Percentiles rank a stretch among this genome's conserved stretches.
phyloP scores from a whole-genome alignment of 2,113 vertebrate genomes.

The Amblyornis subalaris region DNA sequence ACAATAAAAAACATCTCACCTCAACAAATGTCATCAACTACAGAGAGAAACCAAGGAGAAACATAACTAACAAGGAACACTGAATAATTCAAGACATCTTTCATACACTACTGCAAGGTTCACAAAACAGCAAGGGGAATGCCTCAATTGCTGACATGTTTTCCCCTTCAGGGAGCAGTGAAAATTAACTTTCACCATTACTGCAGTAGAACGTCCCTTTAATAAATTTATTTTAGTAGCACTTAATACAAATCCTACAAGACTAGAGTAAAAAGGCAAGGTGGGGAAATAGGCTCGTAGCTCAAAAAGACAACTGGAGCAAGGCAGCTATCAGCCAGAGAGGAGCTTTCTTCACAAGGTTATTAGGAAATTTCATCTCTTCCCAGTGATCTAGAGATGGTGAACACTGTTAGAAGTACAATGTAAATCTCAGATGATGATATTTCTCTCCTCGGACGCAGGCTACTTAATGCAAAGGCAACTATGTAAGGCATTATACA shows the following conservation, averaged over 20 bases:
- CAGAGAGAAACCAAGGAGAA: conserved; percentile 27
- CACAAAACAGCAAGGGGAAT: neutral
- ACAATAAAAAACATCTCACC: neutral
- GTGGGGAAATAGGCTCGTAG: neutral
- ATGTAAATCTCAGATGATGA: rapidly evolving
- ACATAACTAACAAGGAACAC: neutral
- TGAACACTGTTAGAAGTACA: neutral
- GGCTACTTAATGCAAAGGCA: neutral
- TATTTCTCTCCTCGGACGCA: rapidly evolving
- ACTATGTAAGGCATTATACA: neutral
- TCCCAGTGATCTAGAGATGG: neutral
- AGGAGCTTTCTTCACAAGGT: neutral
- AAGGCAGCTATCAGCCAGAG: neutral
- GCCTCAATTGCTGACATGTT: neutral
- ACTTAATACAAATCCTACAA: neutral
- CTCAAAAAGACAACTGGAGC: neutral
- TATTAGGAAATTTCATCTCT: neutral
- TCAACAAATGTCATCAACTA: neutral
- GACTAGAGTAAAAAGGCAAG: neutral
- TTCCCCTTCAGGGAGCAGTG: conserved; percentile 26
- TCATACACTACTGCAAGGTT: neutral
- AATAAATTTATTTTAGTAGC: conserved; percentile 26
- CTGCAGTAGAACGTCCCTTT: neutral
- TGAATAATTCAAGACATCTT: conserved; percentile 57
- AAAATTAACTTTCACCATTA: conserved; percentile 40